A percentile compares a stretch with the other conserved stretches of the same genome.
Conservation (phyloP, 1,140 invertebrate genomes). For the Halesus radiatus region DNA sequence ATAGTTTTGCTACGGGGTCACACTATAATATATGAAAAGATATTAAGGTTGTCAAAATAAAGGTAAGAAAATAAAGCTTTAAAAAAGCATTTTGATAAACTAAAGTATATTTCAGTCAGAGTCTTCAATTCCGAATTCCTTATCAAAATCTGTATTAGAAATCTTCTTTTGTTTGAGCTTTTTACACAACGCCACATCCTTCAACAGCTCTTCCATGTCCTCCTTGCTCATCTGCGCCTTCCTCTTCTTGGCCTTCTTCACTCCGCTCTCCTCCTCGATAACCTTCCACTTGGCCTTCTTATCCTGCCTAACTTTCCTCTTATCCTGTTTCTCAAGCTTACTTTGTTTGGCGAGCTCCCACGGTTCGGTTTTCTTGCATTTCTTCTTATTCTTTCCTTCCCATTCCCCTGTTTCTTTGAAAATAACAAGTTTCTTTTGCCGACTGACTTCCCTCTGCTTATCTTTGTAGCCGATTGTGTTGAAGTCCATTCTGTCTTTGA, state of each 20-base stretch:
- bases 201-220: conserved; percentile 87
- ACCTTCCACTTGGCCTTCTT: conserved; percentile 68
- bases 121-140: conserved; percentile 69
- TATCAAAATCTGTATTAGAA: conserved; percentile 73
- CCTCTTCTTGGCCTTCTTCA: conserved; percentile 67
- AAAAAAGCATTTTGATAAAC: too few relatives aligned
- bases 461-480: conserved; percentile 87
- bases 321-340: conserved; percentile 79
- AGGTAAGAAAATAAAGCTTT: too few relatives aligned
- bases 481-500: conserved; percentile 76
- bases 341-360: conserved; percentile 87
- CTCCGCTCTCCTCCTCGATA: conserved; percentile 63
- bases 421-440: conserved; percentile 80
- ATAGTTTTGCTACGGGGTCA: too few relatives aligned
- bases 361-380: conserved; percentile 76
- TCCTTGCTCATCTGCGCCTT: conserved; percentile 76
- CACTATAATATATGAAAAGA: too few relatives aligned
- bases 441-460: conserved; percentile 81
- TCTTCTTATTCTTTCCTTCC: conserved; percentile 78
- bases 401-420: conserved; percentile 84
- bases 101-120: conserved; percentile 47
- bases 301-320: conserved; percentile 69
- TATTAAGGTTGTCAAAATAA: too few relatives aligned
- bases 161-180: conserved; percentile 91
- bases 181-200: conserved; percentile 88